A percentile compares a stretch with the other conserved stretches of the same genome.
Conservation (phyloP, 2,113 vertebrate species). For the Chionomys nivalis region DNA sequence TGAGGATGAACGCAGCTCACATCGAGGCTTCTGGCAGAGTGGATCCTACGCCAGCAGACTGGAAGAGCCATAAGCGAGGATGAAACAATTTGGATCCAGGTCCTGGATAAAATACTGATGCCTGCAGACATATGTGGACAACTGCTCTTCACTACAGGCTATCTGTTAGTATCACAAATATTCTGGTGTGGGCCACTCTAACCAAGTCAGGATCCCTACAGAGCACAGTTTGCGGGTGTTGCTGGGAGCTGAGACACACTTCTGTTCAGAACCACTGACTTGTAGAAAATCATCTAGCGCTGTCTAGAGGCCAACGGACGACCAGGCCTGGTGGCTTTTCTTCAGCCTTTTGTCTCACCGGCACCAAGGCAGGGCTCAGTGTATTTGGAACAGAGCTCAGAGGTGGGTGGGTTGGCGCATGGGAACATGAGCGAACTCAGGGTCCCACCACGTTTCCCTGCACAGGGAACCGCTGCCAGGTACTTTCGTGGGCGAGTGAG, state of each 20-base stretch:
- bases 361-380: neutral
- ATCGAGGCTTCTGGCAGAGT: neutral
- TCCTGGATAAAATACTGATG: neutral
- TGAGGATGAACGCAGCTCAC: neutral
- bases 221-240: neutral
- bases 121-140: neutral
- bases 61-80: neutral
- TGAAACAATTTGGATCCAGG: neutral
- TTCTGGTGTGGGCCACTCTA: neutral
- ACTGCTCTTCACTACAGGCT: neutral
- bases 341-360: neutral
- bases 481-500: fast-evolving
- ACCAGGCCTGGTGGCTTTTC: neutral
- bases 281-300: neutral
- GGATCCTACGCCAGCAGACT: neutral
- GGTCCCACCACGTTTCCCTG: neutral
- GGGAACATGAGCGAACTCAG: fast-evolving
- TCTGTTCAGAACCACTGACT: neutral
- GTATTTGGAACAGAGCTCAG: neutral
- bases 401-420: neutral
- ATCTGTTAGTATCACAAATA: neutral
- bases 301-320: neutral
- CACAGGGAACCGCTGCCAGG: neutral
- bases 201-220: neutral
- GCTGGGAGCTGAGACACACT: neutral